Percentiles rank a stretch among this genome's conserved stretches.
phyloP scores from a whole-genome alignment of 2,888 invertebrate species.

The Nowickia ferox region DNA sequence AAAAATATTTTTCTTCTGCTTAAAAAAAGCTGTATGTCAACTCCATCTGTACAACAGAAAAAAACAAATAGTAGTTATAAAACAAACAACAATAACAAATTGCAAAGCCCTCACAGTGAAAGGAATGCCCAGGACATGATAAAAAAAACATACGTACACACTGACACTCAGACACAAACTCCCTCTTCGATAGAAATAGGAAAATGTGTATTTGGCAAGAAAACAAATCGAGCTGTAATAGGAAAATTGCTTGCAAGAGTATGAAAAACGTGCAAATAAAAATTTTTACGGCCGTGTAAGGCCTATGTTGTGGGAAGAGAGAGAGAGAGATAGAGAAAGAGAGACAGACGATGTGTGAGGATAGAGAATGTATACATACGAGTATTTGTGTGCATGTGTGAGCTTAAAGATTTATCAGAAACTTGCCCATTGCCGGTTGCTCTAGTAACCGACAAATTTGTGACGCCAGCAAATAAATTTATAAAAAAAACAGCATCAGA shows the following conservation, averaged over 20 bases:
- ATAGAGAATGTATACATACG: background rate
- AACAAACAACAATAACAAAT: constrained; percentile 1
- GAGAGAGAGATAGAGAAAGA: background rate
- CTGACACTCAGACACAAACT: background rate
- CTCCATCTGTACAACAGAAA: background rate
- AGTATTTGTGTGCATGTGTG: background rate
- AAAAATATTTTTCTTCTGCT: constrained; percentile 1
- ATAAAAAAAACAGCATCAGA: background rate
- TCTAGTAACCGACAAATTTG: constrained; percentile 66
- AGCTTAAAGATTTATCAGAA: constrained; percentile 62
- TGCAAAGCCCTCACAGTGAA: constrained; percentile 19
- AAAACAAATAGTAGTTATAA: background rate
- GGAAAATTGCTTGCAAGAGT: background rate
- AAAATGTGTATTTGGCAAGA: constrained; percentile 24
- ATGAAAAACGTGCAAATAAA: background rate
- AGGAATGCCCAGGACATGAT: constrained; percentile 21
- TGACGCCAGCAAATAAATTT: constrained; percentile 55
- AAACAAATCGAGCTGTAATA: constrained; percentile 19
- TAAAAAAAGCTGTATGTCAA: constrained; percentile 8
- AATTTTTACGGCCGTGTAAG: background rate
- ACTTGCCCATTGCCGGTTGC: constrained; percentile 58
- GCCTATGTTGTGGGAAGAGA: background rate
- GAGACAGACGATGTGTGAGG: background rate
- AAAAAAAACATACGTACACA: background rate
- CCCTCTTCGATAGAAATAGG: background rate